Conservation (phyloP, 1,140 invertebrate species). For the Ridgeia piscesae region DNA sequence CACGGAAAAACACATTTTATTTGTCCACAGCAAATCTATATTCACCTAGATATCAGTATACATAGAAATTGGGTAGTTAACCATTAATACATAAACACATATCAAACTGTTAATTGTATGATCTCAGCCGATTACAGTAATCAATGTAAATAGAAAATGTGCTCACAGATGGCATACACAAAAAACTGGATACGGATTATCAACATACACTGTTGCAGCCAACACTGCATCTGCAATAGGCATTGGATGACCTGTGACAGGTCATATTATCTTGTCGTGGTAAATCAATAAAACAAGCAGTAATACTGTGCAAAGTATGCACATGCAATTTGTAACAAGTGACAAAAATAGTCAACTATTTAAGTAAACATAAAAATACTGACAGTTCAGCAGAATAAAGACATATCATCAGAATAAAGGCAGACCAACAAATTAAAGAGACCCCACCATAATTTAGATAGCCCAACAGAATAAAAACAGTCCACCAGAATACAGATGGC, state of each 20-base stretch:
- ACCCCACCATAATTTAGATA: not conserved
- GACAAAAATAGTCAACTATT: not conserved
- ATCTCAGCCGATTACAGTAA: not conserved
- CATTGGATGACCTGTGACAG: too few relatives aligned
- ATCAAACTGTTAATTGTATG: not conserved
- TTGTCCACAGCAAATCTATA: constrained; percentile 8
- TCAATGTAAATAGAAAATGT: not conserved
- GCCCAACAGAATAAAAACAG: constrained; percentile 12
- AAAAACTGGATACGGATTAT: not conserved
- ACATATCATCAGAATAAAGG: too few relatives aligned
- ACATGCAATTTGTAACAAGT: too few relatives aligned
- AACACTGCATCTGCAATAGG: not conserved
- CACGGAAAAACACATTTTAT: constrained; percentile 10
- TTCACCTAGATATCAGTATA: not conserved
- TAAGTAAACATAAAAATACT: not conserved
- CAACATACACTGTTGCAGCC: not conserved
- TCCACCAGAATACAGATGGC: not conserved
- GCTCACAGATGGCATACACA: constrained; percentile 11
- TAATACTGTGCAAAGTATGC: too few relatives aligned
- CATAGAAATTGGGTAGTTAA: not conserved
- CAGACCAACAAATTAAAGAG: not conserved
- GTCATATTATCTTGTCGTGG: too few relatives aligned
- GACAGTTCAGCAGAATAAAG: not conserved
- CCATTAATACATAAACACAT: constrained; percentile 12
- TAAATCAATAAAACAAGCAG: not conserved